phyloP scores from a whole-genome alignment of 1,140 invertebrate species.

The Triops cancriformis region DNA sequence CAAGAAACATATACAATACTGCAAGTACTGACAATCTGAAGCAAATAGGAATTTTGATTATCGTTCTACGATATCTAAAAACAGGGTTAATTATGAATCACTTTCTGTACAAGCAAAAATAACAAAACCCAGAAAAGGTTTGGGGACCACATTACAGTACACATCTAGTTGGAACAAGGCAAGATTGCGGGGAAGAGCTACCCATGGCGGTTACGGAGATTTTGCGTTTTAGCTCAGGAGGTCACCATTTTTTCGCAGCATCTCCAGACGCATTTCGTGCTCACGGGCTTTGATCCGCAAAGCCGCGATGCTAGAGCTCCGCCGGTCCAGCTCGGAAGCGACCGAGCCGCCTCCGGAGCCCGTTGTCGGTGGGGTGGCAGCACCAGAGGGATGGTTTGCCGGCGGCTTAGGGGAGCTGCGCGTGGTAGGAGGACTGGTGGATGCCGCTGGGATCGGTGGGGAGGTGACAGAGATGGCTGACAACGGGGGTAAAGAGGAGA shows the following conservation, averaged over 20 bases:
- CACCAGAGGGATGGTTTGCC: slow-evolving; percentile 15
- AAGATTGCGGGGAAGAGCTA: not conserved
- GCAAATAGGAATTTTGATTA: slow-evolving; percentile 10
- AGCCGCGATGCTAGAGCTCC: slow-evolving; percentile 81
- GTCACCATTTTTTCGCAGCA: slow-evolving; percentile 63
- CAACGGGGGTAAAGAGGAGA: not conserved
- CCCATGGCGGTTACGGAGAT: not conserved
- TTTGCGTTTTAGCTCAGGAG: slow-evolving; percentile 17
- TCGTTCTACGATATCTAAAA: not conserved
- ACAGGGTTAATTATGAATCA: not conserved
- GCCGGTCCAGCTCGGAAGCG: slow-evolving; percentile 53
- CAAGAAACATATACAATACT: too few species aligned
- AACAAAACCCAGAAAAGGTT: too few species aligned
- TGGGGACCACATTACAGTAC: not conserved
- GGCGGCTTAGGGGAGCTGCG: not conserved
- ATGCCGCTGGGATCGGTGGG: slow-evolving; percentile 43
- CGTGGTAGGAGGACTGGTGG: slow-evolving; percentile 37
- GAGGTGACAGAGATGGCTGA: slow-evolving; percentile 30
- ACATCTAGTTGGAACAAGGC: not conserved
- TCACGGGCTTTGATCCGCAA: slow-evolving; percentile 82
- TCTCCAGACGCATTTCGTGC: slow-evolving; percentile 76
- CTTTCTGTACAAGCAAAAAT: not conserved
- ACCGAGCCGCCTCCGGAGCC: slow-evolving; percentile 18
- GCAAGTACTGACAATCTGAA: not conserved
- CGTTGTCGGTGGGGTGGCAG: not conserved